A percentile compares a stretch with the other conserved stretches of the same genome.
These are phyloP conservation scores for Oncorhynchus gorbuscha DNA, from an alignment of 2,113 vertebrate genomes.

Conservation along the genomic window DNA sequence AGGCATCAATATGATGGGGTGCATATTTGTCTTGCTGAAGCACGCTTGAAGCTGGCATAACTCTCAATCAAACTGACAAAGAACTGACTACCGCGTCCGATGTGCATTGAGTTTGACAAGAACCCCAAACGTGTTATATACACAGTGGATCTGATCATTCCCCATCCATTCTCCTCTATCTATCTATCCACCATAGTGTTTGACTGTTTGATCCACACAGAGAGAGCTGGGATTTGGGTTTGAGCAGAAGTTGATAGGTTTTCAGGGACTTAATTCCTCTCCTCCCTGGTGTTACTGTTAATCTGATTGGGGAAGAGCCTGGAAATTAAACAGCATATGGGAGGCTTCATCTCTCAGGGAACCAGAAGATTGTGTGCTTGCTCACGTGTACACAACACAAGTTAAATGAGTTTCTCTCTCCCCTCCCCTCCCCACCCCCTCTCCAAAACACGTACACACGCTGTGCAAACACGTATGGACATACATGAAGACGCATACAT, in stretches of 20 bases:
- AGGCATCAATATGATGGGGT: neutral
- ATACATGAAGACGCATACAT: neutral
- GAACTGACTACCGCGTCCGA: slow-evolving; percentile 6
- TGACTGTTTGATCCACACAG: too few relatives aligned
- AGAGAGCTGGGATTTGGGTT: slow-evolving; percentile 1
- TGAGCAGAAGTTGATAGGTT: slow-evolving; percentile 9
- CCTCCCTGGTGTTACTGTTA: neutral
- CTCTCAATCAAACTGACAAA: slow-evolving; percentile 26
- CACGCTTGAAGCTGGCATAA: too few relatives aligned
- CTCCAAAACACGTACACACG: neutral
- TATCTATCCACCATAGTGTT: too few relatives aligned
- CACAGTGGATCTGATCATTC: neutral
- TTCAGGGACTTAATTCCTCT: neutral
- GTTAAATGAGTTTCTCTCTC: too few relatives aligned
- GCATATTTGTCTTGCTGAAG: slow-evolving; percentile 4
- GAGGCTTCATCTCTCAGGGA: neutral
- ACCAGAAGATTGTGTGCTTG: too few relatives aligned
- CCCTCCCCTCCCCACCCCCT: too few relatives aligned
- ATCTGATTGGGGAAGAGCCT: neutral
- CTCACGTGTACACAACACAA: too few relatives aligned
- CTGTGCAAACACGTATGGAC: neutral
- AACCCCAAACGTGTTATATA: neutral
- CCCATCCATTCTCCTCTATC: neutral
- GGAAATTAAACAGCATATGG: neutral
- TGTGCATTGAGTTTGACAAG: slow-evolving; percentile 4